These are phyloP conservation scores for Matsumurasca onukii DNA, from an alignment of 1,140 invertebrate genomes.

Conservation along the genomic window DNA sequence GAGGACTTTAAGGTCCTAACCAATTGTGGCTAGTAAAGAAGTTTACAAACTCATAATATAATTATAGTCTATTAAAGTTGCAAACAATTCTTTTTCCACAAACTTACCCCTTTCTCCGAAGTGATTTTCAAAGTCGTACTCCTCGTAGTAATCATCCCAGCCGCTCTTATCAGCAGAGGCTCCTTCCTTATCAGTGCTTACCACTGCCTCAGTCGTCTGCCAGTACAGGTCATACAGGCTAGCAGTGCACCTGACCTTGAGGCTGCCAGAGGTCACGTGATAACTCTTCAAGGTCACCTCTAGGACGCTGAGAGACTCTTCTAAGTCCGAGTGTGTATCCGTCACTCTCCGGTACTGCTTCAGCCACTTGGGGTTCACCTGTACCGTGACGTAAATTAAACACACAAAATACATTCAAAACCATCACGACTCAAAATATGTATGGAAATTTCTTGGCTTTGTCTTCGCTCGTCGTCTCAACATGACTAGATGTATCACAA, in stretches of 20 bases:
- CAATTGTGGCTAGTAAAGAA: too few species aligned
- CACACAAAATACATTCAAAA: too few species aligned
- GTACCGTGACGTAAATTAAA: too few species aligned
- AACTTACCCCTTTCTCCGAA: neutral
- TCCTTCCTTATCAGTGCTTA: constrained; percentile 57
- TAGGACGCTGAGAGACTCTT: constrained; percentile 33
- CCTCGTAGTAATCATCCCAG: neutral
- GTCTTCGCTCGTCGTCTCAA: too few species aligned
- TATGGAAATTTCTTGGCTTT: too few species aligned
- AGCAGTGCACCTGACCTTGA: constrained; percentile 63
- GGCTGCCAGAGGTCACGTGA: constrained; percentile 56
- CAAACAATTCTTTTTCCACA: too few species aligned
- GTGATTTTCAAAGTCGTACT: neutral
- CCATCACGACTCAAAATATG: too few species aligned
- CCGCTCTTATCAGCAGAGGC: constrained; percentile 37
- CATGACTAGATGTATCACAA: too few species aligned
- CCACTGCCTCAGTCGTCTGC: constrained; percentile 61
- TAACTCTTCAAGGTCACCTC: constrained; percentile 52
- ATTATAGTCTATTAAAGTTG: too few species aligned
- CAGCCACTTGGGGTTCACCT: constrained; percentile 32
- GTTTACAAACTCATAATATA: too few species aligned
- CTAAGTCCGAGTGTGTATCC: constrained; percentile 27
- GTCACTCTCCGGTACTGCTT: constrained; percentile 28
- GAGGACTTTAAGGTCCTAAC: too few species aligned
- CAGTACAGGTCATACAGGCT: constrained; percentile 62